Evolutionary conservation across 2,797 vertebrate species (phyloP), one percentile per base, ranked within the genome.

Genomic region (Fistularia tabacaria): DNA sequence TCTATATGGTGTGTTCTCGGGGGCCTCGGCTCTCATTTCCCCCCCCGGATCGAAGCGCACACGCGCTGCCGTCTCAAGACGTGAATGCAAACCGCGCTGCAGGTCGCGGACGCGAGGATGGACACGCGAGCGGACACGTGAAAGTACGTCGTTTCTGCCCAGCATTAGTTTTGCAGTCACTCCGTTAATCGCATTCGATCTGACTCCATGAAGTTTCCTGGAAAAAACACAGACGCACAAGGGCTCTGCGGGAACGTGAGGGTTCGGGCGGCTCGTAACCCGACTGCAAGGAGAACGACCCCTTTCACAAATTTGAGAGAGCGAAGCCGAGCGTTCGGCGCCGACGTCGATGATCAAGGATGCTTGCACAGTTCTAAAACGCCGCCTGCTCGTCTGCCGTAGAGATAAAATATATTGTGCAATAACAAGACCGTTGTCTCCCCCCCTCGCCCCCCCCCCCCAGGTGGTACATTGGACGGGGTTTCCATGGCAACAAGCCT

Each of bases 401-500:
- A 49, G 62, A 76, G 61, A 75, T 73, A 73, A 79, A 78, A 82
- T 58, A 80, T 62, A 71, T 54, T 46, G 71, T 75, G 82, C 67
- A 82, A 79, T 80, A 86, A 77, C 80, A 80, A 81, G 66, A 77
- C 81, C 53, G 79, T 85, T 82, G 84, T 84, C 78, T 72, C 65
- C 60, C 73, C 63, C 58, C 52, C 66, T n/a, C n/a, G n/a, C n/a
- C n/a, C n/a, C 73, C 65, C 60, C 73, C 63, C 58, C 52, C 66
- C 72, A 70, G 81, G 67, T 70, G 79, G 62, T 82, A 68, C 76
- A 76, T 64, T 61, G 81, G 81, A 45, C 57, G 72, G 78, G 57
- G 90, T 91, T 89, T 82, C 90, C 88, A 90, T 90, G 85, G 90
- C 87, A 91, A 92, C 91, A 85, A 81, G 77, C 71, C 60, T 59